These are phyloP conservation scores for Dryocosmus kuriphilus DNA, from an alignment of 2,888 invertebrate species.

Conservation along the genomic window DNA sequence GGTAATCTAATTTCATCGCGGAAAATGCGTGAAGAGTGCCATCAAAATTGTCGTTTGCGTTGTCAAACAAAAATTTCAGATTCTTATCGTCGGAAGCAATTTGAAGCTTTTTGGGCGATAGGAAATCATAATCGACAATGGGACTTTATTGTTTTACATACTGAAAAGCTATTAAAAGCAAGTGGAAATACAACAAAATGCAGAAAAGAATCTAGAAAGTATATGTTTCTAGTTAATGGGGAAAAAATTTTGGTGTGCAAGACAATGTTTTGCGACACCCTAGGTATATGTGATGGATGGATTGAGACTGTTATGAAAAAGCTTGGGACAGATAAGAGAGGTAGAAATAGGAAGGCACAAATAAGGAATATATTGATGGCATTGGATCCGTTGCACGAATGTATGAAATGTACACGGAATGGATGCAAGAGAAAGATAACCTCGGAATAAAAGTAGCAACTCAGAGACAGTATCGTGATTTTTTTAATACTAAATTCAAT, in stretches of 20 bases:
- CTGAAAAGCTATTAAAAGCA: not conserved
- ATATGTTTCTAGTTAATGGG: constrained; percentile 30
- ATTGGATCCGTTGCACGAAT: too few species aligned
- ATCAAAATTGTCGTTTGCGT: not conserved
- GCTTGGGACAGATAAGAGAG: constrained; percentile 37
- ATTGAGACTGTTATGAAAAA: constrained; percentile 41
- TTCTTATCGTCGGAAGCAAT: not conserved
- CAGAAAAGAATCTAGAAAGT: not conserved
- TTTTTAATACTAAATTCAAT: constrained; percentile 42
- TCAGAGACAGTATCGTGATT: constrained; percentile 42
- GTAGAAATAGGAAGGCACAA: constrained; percentile 40
- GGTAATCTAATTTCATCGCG: too few species aligned
- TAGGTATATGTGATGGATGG: constrained; percentile 39
- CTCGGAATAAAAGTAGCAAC: constrained; percentile 8
- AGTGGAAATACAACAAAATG: not conserved
- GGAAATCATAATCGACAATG: constrained; percentile 13
- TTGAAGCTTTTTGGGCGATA: constrained; percentile 13
- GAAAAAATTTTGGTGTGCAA: constrained; percentile 37
- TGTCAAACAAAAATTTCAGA: constrained; percentile 23
- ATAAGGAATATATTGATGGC: too few species aligned
- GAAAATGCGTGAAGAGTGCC: too few species aligned
- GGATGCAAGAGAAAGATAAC: constrained; percentile 26
- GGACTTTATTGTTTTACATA: constrained; percentile 14
- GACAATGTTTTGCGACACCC: constrained; percentile 43
- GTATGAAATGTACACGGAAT: constrained; percentile 42